Evolutionary conservation across 2,888 invertebrate species (phyloP).

Genomic region (Lasioglossum villosulum): DNA sequence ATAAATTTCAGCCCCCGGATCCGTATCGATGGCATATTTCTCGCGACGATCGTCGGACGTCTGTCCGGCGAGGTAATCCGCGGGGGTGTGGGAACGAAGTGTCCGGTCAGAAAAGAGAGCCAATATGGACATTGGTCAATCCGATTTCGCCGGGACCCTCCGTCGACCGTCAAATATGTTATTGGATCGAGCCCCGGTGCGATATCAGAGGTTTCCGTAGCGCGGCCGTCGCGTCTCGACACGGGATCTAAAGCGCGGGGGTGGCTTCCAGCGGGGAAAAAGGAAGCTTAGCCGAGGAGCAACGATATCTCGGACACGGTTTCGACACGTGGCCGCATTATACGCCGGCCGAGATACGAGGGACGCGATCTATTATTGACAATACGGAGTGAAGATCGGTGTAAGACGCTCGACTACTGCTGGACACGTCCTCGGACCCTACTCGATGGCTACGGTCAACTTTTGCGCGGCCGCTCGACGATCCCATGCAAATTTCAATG

Average conservation of each 20-base stretch:
- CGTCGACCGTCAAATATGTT: conserved; percentile 80
- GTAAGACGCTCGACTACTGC: conserved; percentile 76
- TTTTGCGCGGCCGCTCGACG: conserved; percentile 3
- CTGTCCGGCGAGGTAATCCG: conserved; percentile 64
- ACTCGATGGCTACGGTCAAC: conserved; percentile 27
- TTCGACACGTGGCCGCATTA: conserved; percentile 61
- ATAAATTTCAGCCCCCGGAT: conserved; percentile 35
- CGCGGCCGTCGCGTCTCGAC: conserved; percentile 37
- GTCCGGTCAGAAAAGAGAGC: conserved; percentile 56
- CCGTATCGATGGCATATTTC: conserved; percentile 44
- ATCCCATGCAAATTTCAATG: neutral
- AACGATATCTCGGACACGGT: conserved; percentile 60
- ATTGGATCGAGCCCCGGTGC: conserved; percentile 75
- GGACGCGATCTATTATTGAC: conserved; percentile 79
- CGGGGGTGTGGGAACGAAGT: conserved; percentile 50
- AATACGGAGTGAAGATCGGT: conserved; percentile 79
- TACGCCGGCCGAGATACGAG: conserved; percentile 56
- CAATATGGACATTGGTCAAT: conserved; percentile 83
- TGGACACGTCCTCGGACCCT: conserved; percentile 62
- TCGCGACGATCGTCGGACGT: conserved; percentile 45
- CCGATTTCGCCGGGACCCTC: conserved; percentile 80
- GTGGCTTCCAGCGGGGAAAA: conserved; percentile 8
- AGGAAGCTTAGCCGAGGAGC: conserved; percentile 45
- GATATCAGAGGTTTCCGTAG: conserved; percentile 66
- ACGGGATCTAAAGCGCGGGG: conserved; percentile 30